Base-by-base conservation (phyloP, 2,888 invertebrate species). In the Sinohyriopsis cumingii region DNA sequence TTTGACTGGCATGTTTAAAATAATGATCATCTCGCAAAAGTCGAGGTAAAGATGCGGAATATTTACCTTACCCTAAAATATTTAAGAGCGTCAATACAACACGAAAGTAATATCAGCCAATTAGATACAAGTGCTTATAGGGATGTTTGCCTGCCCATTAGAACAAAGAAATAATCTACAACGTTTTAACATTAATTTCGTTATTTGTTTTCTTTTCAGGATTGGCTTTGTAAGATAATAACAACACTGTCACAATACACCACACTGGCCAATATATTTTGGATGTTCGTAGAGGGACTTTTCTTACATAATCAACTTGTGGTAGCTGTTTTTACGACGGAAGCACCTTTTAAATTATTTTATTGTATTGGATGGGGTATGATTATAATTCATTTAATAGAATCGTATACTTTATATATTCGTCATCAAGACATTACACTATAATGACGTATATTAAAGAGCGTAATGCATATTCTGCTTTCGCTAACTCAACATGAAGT, bases 251-350 rank as follows among this genome's bases (percentile, higher is more conserved):
- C 90, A 59, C 90, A 92, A 82, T 93, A 92, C 84, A 90, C 91
- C 59, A 89, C 91, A 55, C 88, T 92, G 72, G 91, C 92, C n/a
- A 92, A 91, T 65, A 91, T 92, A 64, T 91, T 91, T 84, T 93
- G 93, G 93, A 93, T 92, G 92, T 90, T 92, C 73, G 92, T 92
- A 20, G 93, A 92, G 77, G 91, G 91, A 3, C 80, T 90, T 28
- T 90, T 89, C 68, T 87, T 91, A 0, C 91, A 91, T 80, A 90
- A 90, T 67, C 85, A 91, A 55, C 90, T 93, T 61, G 92, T 92
- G 0, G 91, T 92, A 0, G 91, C 91, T 55, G 92, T 93, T 0
- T 92, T 93, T 89, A 90, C 91, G 71, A 89, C 91, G 18, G 90
- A 90, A 64, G 91, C 92, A 15, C 92, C 92, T 1, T 92, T 92